Evolutionary conservation across 2,113 vertebrate species (phyloP).

Genomic region (Anguilla rostrata): DNA sequence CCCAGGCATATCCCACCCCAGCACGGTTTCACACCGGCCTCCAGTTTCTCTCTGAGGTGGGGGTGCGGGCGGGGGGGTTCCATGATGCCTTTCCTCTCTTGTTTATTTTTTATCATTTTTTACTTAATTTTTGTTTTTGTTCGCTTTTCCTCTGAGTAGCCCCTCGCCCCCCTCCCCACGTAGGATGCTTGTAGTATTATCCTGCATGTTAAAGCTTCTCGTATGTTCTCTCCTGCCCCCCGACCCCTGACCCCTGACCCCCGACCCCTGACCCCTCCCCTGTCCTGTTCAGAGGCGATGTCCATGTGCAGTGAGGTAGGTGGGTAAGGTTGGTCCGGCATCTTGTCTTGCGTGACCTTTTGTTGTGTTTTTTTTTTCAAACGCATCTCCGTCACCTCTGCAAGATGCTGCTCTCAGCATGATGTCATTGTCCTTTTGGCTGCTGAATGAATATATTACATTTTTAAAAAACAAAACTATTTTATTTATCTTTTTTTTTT

Average conservation of each 20-base stretch:
- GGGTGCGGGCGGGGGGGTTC: background rate
- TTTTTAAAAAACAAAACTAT: too few relatives aligned
- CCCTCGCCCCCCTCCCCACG: background rate
- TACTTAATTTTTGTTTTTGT: background rate
- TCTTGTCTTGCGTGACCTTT: conserved; percentile 4
- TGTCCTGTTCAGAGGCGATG: conserved; percentile 45
- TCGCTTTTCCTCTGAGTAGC: background rate
- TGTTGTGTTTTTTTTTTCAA: background rate
- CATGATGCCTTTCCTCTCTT: background rate
- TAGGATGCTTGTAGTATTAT: background rate
- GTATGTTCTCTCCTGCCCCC: conserved; percentile 32
- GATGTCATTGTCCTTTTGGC: conserved; percentile 1
- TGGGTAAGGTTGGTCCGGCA: conserved; percentile 14
- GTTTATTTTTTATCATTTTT: conserved; percentile 13
- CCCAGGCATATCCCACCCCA: fast-evolving
- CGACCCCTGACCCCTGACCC: conserved; percentile 1
- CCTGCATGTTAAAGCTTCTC: conserved; percentile 46
- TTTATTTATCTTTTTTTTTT: too few relatives aligned
- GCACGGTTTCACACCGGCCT: background rate
- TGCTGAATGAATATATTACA: background rate
- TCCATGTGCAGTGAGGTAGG: conserved; percentile 54
- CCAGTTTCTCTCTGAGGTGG: background rate
- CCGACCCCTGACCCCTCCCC: conserved; percentile 17
- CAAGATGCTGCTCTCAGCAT: background rate
- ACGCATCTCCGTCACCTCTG: background rate